A percentile compares a stretch with the other conserved stretches of the same genome.
Evolutionary conservation across 2,113 vertebrate genomes (phyloP).

Genomic region (Clarias magur): DNA sequence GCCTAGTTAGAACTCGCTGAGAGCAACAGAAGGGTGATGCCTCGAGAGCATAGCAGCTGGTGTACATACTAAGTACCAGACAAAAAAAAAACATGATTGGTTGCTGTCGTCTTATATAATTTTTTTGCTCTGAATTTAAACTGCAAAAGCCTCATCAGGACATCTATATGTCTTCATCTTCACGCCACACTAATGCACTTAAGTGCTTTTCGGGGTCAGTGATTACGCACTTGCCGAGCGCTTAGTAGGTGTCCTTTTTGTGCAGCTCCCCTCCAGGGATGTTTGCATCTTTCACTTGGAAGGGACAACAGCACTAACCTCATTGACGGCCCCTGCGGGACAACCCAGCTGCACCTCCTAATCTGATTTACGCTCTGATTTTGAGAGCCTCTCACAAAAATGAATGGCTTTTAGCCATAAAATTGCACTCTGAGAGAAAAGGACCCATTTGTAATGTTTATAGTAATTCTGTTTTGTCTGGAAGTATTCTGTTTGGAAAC

Average conservation of each 20-base stretch:
- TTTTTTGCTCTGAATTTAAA: neutral
- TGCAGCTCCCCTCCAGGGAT: conserved; percentile 44
- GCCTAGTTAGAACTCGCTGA: conserved; percentile 35
- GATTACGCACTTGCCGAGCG: conserved; percentile 57
- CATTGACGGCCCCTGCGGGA: conserved; percentile 36
- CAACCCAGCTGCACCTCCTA: conserved; percentile 21
- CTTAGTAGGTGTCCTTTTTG: conserved; percentile 54
- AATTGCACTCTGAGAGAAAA: conserved; percentile 18
- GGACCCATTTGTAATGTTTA: conserved; percentile 16
- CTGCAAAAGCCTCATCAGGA: conserved; percentile 10
- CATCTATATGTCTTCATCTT: conserved; percentile 13
- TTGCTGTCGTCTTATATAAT: neutral
- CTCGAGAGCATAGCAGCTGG: conserved; percentile 26
- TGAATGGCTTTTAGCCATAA: conserved; percentile 22
- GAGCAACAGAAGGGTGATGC: conserved; percentile 36
- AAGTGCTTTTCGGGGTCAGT: conserved; percentile 60
- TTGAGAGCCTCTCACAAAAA: conserved; percentile 37
- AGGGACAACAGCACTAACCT: conserved; percentile 52
- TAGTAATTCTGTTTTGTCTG: conserved; percentile 30
- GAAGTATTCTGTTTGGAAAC: conserved; percentile 19
- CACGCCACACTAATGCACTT: conserved; percentile 24
- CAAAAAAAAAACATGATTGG: neutral
- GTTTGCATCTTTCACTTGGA: conserved; percentile 33
- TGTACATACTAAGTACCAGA: conserved; percentile 34
- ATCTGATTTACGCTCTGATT: conserved; percentile 49